Evolutionary conservation across 2,113 vertebrate species (phyloP).

Genomic region (Elanoides forficatus): DNA sequence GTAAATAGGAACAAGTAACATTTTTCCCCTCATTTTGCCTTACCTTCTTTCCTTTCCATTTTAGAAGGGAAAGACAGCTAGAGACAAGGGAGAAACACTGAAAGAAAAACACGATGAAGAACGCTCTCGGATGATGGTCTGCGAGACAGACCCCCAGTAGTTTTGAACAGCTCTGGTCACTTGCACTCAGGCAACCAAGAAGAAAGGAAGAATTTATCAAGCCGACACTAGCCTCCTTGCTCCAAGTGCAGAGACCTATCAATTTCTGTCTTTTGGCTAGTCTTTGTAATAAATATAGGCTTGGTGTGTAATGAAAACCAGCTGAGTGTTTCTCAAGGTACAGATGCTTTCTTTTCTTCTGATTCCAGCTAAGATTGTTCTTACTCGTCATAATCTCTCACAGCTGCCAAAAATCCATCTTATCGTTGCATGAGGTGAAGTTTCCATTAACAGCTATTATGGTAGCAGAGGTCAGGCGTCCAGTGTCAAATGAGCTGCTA

Average conservation of each 20-base stretch:
- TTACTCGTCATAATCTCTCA: slow-evolving; percentile 84
- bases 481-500: slow-evolving; percentile 72
- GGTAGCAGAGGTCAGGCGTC: slow-evolving; percentile 73
- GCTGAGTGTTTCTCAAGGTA: slow-evolving; percentile 84
- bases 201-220: slow-evolving; percentile 73
- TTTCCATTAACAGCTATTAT: slow-evolving; percentile 87
- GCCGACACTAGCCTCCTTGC: slow-evolving; percentile 20
- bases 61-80: not conserved
- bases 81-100: not conserved
- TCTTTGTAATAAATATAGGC: slow-evolving; percentile 80
- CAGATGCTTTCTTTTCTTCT: slow-evolving; percentile 81
- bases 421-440: slow-evolving; percentile 90
- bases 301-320: slow-evolving; percentile 87
- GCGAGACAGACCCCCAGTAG: not conserved
- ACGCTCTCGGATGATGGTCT: not conserved
- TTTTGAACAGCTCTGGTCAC: slow-evolving; percentile 59
- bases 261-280: slow-evolving; percentile 80
- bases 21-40: not conserved
- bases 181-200: slow-evolving; percentile 2
- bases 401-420: slow-evolving; percentile 86
- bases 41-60: not conserved
- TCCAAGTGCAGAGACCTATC: slow-evolving; percentile 60
- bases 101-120: not conserved
- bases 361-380: slow-evolving; percentile 84
- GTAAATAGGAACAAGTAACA: not conserved